Evolutionary conservation across 2,113 vertebrate species (phyloP), one percentile per base, ranked within the genome.

Genomic region (Archilochus colubris): DNA sequence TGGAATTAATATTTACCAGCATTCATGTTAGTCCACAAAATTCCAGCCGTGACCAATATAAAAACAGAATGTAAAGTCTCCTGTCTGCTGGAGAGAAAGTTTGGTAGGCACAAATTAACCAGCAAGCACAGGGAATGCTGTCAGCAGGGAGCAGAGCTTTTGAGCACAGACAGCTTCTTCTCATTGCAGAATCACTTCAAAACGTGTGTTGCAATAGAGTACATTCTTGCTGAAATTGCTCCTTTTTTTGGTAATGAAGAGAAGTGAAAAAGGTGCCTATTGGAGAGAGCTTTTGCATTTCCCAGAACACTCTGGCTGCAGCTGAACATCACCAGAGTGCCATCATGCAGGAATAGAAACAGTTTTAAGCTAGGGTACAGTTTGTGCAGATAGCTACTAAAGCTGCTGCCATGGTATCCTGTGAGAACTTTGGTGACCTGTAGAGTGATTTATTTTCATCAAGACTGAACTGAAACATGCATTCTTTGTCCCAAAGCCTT

Each of bases 1-100:
- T 85, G 74, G 85, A 82, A 91, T 58, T 91, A 70, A 19, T 75
- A 77, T 36, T 92, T 93, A 88, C 89, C 93, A 84, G 81, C 78
- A 73, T 63, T 80, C 22, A 10, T 50, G 64, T 81, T 86, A 88
- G 54, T 72, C 64, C 61, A 64, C 68, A 54, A 81, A 94, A 88
- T 92, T 66, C 64, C 86, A 91, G 38, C 69, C 0, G 1, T 84
- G 82, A 90, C 92, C 89, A 94, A 72, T 46, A 20, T n/a, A 20
- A 82, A 92, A 76, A 36, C 31, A n/a, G 85, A 94, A 69, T 14
- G 46, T 86, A 13, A 53, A 50, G 51, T 48, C 59, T 94, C 25
- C 57, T 54, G n/a, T 40, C 73, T 66, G 0, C 74, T 81, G 61
- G 53, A 36, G 85, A 75, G 68, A 74, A 67, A 83, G 50, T 50